phyloP scores from a whole-genome alignment of 2,888 invertebrate genomes.

The Macrosiphum euphorbiae region DNA sequence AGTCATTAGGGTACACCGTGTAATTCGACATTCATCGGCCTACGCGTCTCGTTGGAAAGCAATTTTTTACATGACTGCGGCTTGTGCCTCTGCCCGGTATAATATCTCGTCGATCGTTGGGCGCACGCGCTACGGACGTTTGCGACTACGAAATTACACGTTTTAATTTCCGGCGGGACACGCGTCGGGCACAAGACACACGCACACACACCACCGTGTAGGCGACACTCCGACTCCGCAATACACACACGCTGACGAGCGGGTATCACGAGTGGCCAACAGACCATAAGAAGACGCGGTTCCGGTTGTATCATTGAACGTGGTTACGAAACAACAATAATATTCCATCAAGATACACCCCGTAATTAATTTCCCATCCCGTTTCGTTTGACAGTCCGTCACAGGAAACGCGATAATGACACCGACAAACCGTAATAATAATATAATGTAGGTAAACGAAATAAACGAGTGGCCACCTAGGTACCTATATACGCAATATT shows the following conservation, averaged over 20 bases:
- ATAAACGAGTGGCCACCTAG: neutral
- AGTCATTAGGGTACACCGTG: constrained; percentile 25
- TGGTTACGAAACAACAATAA: constrained; percentile 46
- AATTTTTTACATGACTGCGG: constrained; percentile 65
- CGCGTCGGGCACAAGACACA: constrained; percentile 63
- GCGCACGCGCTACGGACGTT: constrained; percentile 54
- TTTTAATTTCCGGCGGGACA: constrained; percentile 65
- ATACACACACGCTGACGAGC: neutral
- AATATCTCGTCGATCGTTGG: constrained; percentile 51
- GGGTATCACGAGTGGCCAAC: constrained; percentile 58
- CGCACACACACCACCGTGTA: neutral
- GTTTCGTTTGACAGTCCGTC: constrained; percentile 32
- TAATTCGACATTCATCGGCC: constrained; percentile 49
- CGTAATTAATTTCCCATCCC: constrained; percentile 62
- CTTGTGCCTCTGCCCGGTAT: constrained; percentile 30
- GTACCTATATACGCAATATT: neutral
- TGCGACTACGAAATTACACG: constrained; percentile 59
- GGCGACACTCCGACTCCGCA: neutral
- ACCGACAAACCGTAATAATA: constrained; percentile 4
- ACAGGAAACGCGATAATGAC: constrained; percentile 63
- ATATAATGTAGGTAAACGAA: constrained; percentile 6
- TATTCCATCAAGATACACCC: constrained; percentile 56
- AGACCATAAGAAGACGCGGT: constrained; percentile 63
- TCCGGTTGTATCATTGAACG: constrained; percentile 54
- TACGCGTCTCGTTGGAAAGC: constrained; percentile 46